phyloP scores from a whole-genome alignment of 30 jellyfish, hydroid and myxozoan genomes.

The Aurelia coerulea region DNA sequence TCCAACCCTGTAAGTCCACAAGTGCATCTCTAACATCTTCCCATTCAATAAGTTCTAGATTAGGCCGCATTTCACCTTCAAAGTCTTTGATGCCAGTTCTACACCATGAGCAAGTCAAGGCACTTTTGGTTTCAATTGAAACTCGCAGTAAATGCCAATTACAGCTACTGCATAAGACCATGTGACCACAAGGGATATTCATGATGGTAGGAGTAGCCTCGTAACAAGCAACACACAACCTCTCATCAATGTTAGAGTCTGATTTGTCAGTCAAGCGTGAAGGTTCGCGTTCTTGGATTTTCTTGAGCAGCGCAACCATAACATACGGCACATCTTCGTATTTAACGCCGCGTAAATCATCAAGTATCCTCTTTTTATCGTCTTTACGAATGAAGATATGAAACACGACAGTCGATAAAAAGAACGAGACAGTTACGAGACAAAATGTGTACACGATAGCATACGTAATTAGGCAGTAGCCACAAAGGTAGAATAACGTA shows the following conservation, averaged over 20 bases:
- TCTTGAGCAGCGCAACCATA: slow-evolving; percentile 45
- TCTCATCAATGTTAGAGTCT: background rate
- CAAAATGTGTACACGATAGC: slow-evolving; percentile 30
- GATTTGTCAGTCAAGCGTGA: background rate
- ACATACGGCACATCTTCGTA: slow-evolving; percentile 59
- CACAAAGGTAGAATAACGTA: slow-evolving; percentile 40
- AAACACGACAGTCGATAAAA: slow-evolving; percentile 43
- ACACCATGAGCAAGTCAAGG: slow-evolving; percentile 66
- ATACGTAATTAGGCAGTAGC: slow-evolving; percentile 56
- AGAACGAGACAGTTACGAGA: slow-evolving; percentile 33
- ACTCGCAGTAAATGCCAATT: slow-evolving; percentile 57
- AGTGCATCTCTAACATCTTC: slow-evolving; percentile 46
- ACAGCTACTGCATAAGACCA: slow-evolving; percentile 60
- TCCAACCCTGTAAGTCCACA: slow-evolving; percentile 2
- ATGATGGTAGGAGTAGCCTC: slow-evolving; percentile 47
- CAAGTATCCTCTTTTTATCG: slow-evolving; percentile 29
- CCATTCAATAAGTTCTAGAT: slow-evolving; percentile 32
- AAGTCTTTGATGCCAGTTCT: slow-evolving; percentile 52
- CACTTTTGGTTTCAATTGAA: slow-evolving; percentile 53
- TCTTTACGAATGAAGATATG: slow-evolving; percentile 20
- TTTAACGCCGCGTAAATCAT: slow-evolving; percentile 38
- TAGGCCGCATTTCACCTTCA: slow-evolving; percentile 60
- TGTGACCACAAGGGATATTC: slow-evolving; percentile 65
- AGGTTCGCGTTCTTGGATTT: slow-evolving; percentile 26
- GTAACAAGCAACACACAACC: slow-evolving; percentile 65